Base-by-base conservation (phyloP, 2,888 invertebrate species). In the Arge pagana region DNA sequence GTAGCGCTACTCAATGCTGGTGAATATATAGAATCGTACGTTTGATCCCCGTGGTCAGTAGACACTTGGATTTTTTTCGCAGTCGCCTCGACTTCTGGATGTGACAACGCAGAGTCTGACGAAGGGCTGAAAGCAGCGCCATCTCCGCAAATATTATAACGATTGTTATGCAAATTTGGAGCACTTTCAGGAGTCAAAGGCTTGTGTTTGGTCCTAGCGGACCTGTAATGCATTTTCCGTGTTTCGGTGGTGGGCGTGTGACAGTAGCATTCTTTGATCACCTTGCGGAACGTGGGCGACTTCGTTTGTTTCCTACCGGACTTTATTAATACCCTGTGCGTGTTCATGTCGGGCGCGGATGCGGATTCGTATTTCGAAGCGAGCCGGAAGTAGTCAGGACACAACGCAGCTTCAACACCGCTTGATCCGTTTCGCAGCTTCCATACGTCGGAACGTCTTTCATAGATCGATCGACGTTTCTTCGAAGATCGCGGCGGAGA, bases 231-330 rank as follows among this genome's bases (percentile, higher is more conserved):
- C 48, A 5, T 35, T 23, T 13, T 61, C 57, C 8, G 51, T 11
- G 39, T 64, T 63, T 31, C 50, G 53, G 3, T 26, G 16, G n/a
- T 3, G 3, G 33, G 6, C 3, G 16, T 13, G 31, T 62, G 49
- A 40, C 72, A 73, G 30, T 73, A 73, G 51, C 72, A 73, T 19
- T 59, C 70, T 43, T 64, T 67, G 3, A 68, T 60, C 7, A 68
- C 65, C 40, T 62, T 66, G n/a, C 23, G 15, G 21, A 67, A 64
- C 3, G 36, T 42, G 1, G 56, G 31, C 0, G 53, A 11, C 19
- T 58, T 52, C 1, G 42, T 37, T 16, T 51, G 52, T 10, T 63
- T 63, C 15, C 64, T 67, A 2, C 71, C 70, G 11, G 64, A 7
- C 16, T 13, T 30, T 35, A 45, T 56, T 7, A 66, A 51, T 55